These are phyloP conservation scores for Lithophane semibrunnea DNA, from an alignment of 2,888 invertebrate genomes.

Conservation along the genomic window DNA sequence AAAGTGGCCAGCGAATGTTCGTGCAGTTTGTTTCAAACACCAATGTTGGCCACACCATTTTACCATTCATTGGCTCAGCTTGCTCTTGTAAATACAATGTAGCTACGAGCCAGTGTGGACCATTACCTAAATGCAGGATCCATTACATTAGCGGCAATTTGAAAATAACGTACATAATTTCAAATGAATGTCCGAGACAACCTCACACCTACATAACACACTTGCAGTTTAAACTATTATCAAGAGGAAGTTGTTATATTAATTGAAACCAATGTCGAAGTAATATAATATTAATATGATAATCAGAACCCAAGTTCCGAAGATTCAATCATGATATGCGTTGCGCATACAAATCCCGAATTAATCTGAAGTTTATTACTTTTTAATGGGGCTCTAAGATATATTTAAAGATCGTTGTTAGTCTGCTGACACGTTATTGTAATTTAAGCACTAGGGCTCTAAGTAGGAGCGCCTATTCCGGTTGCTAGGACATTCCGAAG, in stretches of 20 bases:
- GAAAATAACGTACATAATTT: constrained; percentile 17
- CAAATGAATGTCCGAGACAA: constrained; percentile 42
- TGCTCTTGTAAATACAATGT: neutral
- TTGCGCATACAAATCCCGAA: constrained; percentile 51
- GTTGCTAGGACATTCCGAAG: constrained; percentile 19
- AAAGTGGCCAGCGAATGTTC: neutral
- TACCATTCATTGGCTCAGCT: neutral
- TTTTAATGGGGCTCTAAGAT: constrained; percentile 52
- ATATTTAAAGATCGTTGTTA: constrained; percentile 26
- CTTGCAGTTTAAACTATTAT: constrained; percentile 24
- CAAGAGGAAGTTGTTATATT: constrained; percentile 47
- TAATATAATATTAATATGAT: constrained; percentile 56
- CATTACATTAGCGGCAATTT: constrained; percentile 36
- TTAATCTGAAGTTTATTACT: constrained; percentile 49
- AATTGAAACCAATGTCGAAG: constrained; percentile 32
- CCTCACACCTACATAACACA: constrained; percentile 54
- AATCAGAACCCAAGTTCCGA: constrained; percentile 33
- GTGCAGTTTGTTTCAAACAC: too few species aligned
- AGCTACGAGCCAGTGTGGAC: neutral
- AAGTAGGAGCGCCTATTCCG: constrained; percentile 7
- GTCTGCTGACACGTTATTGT: constrained; percentile 12
- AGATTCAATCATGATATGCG: constrained; percentile 28
- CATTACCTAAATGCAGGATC: constrained; percentile 34
- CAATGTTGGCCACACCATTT: neutral
- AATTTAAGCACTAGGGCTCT: constrained; percentile 9